A percentile compares a stretch with the other conserved stretches of the same genome.
Evolutionary conservation across 2,888 invertebrate genomes (phyloP).

Genomic region (Branchipolynoe longqiensis): DNA sequence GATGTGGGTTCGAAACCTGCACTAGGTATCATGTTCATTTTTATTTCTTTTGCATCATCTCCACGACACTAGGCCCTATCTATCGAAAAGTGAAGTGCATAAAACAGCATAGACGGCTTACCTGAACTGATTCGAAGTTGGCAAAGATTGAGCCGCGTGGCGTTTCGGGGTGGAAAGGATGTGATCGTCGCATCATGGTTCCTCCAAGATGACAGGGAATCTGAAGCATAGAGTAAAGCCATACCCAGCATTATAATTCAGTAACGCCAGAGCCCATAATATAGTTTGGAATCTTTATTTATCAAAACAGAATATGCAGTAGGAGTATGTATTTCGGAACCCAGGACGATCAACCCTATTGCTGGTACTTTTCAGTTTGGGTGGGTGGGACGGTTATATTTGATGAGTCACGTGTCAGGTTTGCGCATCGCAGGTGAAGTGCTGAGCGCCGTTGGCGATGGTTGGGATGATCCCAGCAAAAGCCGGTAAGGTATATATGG

Average conservation of each 20-base stretch:
- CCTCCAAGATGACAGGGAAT: neutral
- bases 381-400: no score
- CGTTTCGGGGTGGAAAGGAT: constrained; percentile 5
- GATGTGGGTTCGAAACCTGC: no score
- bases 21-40: no score
- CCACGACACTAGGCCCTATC: neutral
- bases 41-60: neutral
- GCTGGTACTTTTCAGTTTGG: no score
- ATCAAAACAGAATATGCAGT: neutral
- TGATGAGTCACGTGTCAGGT: neutral
- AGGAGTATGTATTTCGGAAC: neutral
- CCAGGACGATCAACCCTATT: no score
- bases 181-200: constrained; percentile 10
- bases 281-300: neutral
- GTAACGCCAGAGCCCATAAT: neutral
- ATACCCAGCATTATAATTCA: neutral
- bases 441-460: neutral
- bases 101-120: constrained; percentile 1
- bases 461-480: no score
- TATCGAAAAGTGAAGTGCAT: neutral
- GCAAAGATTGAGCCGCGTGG: constrained; percentile 47
- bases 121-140: constrained; percentile 51
- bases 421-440: neutral
- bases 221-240: neutral
- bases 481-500: no score